Evolutionary conservation across 2,113 vertebrate species (phyloP), one percentile per base, ranked within the genome.

Genomic region (Eulemur rufifrons): DNA sequence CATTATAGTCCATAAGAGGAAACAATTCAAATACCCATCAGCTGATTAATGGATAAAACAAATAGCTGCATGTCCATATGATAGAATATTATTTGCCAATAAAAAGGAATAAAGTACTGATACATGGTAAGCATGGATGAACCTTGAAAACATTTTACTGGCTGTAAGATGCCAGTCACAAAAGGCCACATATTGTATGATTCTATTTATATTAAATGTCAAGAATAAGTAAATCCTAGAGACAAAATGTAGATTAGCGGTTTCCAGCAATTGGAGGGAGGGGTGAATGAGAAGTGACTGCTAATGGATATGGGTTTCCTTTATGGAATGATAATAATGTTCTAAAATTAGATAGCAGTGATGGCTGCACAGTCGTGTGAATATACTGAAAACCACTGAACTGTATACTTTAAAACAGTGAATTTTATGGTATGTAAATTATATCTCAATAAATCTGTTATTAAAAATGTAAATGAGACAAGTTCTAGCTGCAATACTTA

Each of bases 391-490:
- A 86, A 17, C 20, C n/a, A 92, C 18, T 39, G 8, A 84, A 45
- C 61, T 37, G 2, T 42, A 71, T 6, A 93, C 7, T 89, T 42
- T 93, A 63, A 81, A 63, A 82, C 1, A 39, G n/a, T 32, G 8
- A 74, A 74, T 68, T 80, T 76, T 74, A 89, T 59, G 3, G 18
- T 61, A 92, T 73, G 6, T 73, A 27, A 89, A 74, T 50, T 84
- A 32, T 69, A 82, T 71, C 8, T 86, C 45, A 91, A 78, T 34
- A 68, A 71, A 73, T 45, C 23, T 82, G 29, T 18, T 68, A 85
- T 83, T 91, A 86, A 94, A 89, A 91, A 82, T 84, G 18, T 45
- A 93, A 93, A 89, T 64, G 20, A 93, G 59, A 82, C 42, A 66
- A 56, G 1, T 56, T 68, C 18, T 85, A 85, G 27, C 45, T 56